These are phyloP conservation scores for Platerodrilus igneus DNA, from an alignment of 2,888 invertebrate species.

Conservation along the genomic window DNA sequence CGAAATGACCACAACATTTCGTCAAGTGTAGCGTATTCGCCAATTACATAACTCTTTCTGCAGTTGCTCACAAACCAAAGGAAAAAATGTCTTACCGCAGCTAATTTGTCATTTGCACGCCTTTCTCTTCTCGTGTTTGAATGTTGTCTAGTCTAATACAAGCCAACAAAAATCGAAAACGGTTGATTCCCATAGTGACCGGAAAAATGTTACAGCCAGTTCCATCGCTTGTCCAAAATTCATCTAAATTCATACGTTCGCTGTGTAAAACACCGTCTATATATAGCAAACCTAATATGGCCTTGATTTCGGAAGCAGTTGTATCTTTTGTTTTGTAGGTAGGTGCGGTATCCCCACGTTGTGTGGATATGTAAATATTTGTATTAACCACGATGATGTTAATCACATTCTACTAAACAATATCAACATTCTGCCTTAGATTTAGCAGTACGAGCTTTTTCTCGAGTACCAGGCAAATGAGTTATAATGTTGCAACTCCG, in stretches of 20 bases:
- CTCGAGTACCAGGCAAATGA: too few relatives aligned
- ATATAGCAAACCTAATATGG: conserved; percentile 18
- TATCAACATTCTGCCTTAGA: too few relatives aligned
- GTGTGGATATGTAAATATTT: background rate
- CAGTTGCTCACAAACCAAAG: conserved; percentile 24
- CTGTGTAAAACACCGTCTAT: conserved; percentile 17
- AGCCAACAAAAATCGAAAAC: conserved; percentile 13
- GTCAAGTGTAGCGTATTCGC: conserved; percentile 17
- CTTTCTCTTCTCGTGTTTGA: conserved; percentile 9
- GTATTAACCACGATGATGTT: background rate
- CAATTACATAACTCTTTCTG: conserved; percentile 8
- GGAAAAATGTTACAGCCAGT: conserved; percentile 8
- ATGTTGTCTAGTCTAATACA: conserved; percentile 10
- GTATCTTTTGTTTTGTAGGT: conserved; percentile 8
- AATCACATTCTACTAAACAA: too few relatives aligned
- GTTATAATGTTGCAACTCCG: too few relatives aligned
- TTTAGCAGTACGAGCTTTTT: too few relatives aligned
- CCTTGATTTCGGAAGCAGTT: conserved; percentile 19
- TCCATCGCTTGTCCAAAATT: conserved; percentile 16
- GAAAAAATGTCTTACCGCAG: conserved; percentile 28
- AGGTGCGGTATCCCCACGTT: background rate
- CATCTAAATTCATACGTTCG: conserved; percentile 12
- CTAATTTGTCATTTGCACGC: conserved; percentile 20
- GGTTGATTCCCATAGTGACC: conserved; percentile 6
- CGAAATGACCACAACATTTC: conserved; percentile 20